These are phyloP conservation scores for Macropus fuliginosus DNA, from an alignment of 2,797 vertebrate genomes.

Conservation along the genomic window DNA sequence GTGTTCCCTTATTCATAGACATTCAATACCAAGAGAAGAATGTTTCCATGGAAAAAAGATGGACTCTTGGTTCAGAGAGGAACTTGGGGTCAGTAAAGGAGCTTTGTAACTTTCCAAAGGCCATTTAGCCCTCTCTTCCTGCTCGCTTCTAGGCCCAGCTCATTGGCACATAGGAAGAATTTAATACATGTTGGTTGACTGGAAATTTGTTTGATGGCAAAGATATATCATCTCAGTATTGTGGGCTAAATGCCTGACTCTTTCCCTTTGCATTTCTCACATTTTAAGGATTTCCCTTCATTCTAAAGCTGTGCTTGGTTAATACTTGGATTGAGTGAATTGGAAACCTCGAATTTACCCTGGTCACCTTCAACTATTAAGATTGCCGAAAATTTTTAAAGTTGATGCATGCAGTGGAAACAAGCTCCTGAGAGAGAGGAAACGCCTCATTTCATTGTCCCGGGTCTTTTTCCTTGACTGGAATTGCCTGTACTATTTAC, in stretches of 20 bases:
- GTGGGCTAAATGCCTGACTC: background rate
- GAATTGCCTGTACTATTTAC: background rate
- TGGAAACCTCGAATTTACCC: background rate
- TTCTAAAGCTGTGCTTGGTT: background rate
- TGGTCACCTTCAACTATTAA: background rate
- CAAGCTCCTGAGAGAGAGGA: background rate
- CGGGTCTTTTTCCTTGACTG: constrained; percentile 26
- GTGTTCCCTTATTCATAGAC: background rate
- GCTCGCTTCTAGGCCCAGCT: background rate
- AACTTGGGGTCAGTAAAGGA: background rate
- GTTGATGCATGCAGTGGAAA: background rate
- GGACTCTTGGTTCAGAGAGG: background rate
- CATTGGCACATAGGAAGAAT: background rate
- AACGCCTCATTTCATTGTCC: background rate
- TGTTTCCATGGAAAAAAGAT: background rate
- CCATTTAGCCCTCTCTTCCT: background rate
- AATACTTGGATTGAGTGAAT: background rate
- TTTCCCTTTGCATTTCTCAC: background rate
- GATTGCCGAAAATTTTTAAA: background rate
- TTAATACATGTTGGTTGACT: background rate
- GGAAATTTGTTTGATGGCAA: background rate
- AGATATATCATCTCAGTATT: background rate
- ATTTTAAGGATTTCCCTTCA: background rate
- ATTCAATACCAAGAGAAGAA: background rate
- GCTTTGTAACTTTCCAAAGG: background rate